A percentile compares a stretch with the other conserved stretches of the same genome.
These are phyloP conservation scores for Drosophila pallidifrons DNA, from an alignment of 1,140 invertebrate genomes.

Conservation along the genomic window DNA sequence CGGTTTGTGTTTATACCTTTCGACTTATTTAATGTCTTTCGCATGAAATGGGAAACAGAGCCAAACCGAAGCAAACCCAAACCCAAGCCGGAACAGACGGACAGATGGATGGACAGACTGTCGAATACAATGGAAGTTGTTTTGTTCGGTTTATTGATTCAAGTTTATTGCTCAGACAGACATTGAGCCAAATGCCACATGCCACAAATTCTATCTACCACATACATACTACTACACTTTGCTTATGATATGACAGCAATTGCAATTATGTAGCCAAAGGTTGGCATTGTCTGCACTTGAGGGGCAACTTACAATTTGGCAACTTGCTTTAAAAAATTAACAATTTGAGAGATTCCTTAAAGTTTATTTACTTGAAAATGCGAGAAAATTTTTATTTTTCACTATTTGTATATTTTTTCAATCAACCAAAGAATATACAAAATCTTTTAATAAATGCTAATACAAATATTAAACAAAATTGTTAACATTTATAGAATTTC, in stretches of 20 bases:
- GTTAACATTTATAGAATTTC: too few relatives aligned
- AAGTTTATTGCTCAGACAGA: constrained; percentile 63
- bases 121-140: constrained; percentile 62
- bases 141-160: constrained; percentile 75
- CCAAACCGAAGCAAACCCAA: constrained; percentile 50
- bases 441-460: too few relatives aligned
- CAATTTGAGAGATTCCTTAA: background rate
- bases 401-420: too few relatives aligned
- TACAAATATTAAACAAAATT: too few relatives aligned
- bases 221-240: background rate
- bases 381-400: too few relatives aligned
- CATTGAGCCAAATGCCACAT: constrained; percentile 36
- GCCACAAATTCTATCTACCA: constrained; percentile 2
- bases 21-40: constrained; percentile 78
- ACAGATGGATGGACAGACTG: constrained; percentile 18
- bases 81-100: constrained; percentile 18
- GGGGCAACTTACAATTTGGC: background rate
- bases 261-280: constrained; percentile 28
- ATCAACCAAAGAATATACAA: too few relatives aligned
- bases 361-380: too few relatives aligned
- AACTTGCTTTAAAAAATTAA: background rate
- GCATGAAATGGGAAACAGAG: constrained; percentile 75
- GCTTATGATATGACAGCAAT: constrained; percentile 33
- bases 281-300: background rate
- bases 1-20: constrained; percentile 78